Evolutionary conservation across 1,140 invertebrate genomes (phyloP).

Genomic region (Drosophila pectinifera): DNA sequence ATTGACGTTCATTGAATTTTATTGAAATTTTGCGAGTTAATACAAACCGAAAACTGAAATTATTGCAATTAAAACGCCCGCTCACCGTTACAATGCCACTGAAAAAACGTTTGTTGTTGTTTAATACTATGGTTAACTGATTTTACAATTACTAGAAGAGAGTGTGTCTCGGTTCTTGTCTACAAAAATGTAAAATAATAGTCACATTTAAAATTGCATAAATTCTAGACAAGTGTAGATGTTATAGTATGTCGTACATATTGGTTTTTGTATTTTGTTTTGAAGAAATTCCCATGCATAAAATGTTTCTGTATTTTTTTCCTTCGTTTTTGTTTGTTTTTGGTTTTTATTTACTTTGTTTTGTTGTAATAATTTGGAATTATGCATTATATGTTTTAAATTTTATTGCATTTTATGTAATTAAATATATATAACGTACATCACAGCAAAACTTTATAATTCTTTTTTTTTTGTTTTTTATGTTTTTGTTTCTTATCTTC

Average conservation of each 20-base stretch:
- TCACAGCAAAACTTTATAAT: constrained; percentile 85
- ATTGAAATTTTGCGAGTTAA: constrained; percentile 81
- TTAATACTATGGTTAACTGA: constrained; percentile 82
- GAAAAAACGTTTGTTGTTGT: constrained; percentile 73
- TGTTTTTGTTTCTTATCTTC: constrained; percentile 48
- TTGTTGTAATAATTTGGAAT: constrained; percentile 61
- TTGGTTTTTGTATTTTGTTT: constrained; percentile 50
- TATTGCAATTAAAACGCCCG: constrained; percentile 74
- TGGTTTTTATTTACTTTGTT: constrained; percentile 30
- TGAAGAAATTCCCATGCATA: constrained; percentile 72
- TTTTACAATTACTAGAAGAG: constrained; percentile 76
- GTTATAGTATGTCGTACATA: constrained; percentile 76
- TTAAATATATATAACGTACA: constrained; percentile 85
- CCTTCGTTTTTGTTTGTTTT: constrained; percentile 24
- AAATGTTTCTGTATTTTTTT: constrained; percentile 58
- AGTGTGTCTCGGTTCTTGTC: constrained; percentile 70
- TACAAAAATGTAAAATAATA: constrained; percentile 82
- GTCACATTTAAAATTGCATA: constrained; percentile 81
- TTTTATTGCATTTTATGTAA: constrained; percentile 83
- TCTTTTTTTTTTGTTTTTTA: constrained; percentile 47
- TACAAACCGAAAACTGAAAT: constrained; percentile 77
- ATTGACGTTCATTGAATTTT: constrained; percentile 80
- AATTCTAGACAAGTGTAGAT: constrained; percentile 76
- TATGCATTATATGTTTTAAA: constrained; percentile 75
- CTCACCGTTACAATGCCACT: constrained; percentile 77